These are phyloP conservation scores for Campoplex capitator DNA, from an alignment of 2,888 invertebrate genomes.

Conservation along the genomic window DNA sequence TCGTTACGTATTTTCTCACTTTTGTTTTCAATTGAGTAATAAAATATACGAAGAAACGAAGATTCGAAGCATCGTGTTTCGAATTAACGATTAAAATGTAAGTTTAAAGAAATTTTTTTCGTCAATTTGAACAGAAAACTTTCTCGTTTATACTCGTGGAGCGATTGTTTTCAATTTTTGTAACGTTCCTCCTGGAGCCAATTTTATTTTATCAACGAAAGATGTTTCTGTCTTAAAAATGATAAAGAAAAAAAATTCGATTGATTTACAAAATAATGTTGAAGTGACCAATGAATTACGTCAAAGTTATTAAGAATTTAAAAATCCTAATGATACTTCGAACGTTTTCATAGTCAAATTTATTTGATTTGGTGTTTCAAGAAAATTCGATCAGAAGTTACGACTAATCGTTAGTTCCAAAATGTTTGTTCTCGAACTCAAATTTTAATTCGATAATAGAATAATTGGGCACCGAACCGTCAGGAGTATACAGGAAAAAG, in stretches of 20 bases:
- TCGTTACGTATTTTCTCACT: not conserved
- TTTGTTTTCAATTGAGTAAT: not conserved
- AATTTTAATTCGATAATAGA: not conserved
- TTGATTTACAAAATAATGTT: too few relatives aligned
- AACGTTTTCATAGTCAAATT: too few relatives aligned
- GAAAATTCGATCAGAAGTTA: too few relatives aligned
- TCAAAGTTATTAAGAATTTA: too few relatives aligned
- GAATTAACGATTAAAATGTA: not conserved
- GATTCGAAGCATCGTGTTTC: not conserved
- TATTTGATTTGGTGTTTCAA: too few relatives aligned
- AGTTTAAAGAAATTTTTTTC: not conserved
- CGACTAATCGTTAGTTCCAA: too few relatives aligned
- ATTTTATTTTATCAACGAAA: not conserved
- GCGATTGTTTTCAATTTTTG: not conserved
- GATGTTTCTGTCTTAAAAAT: not conserved
- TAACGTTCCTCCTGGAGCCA: not conserved
- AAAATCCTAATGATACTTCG: too few relatives aligned
- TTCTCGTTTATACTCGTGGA: slow-evolving; percentile 19
- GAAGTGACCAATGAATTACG: too few relatives aligned
- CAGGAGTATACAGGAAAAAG: not conserved
- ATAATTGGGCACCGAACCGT: not conserved
- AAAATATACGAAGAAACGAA: not conserved
- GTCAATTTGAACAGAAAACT: not conserved
- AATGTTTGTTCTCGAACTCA: too few relatives aligned
- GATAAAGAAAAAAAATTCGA: not conserved